Conservation (phyloP, 2,888 invertebrate genomes). For the Baronia brevicornis region DNA sequence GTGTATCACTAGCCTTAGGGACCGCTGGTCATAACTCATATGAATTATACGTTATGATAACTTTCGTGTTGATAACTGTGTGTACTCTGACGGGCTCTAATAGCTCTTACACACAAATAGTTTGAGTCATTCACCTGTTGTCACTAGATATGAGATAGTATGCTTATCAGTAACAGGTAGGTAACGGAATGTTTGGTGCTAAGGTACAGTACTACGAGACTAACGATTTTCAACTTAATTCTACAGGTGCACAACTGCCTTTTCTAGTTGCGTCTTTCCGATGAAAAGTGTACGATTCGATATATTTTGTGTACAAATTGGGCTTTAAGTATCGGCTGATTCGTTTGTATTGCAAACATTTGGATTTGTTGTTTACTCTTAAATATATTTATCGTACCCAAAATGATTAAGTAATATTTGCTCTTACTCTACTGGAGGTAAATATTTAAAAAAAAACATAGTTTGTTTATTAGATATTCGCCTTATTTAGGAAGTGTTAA, state of each 20-base stretch:
- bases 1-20: too few relatives aligned
- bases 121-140: conserved; percentile 54
- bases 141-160: conserved; percentile 29
- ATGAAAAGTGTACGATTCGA: not conserved
- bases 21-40: too few relatives aligned
- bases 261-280: not conserved
- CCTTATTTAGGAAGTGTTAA: too few relatives aligned
- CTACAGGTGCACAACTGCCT: not conserved
- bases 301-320: conserved; percentile 3
- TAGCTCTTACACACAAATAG: conserved; percentile 39
- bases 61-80: conserved; percentile 44
- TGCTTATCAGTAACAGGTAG: conserved; percentile 16
- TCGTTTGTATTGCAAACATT: conserved; percentile 6
- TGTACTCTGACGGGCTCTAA: conserved; percentile 28
- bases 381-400: conserved; percentile 3
- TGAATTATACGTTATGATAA: conserved; percentile 25
- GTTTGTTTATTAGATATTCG: too few relatives aligned
- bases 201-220: conserved; percentile 1
- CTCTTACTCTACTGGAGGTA: too few relatives aligned
- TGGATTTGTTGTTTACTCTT: conserved; percentile 1
- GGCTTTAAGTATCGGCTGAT: conserved; percentile 5
- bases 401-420: conserved; percentile 1
- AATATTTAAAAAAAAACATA: too few relatives aligned
- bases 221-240: conserved; percentile 1
- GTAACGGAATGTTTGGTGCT: conserved; percentile 11